These are phyloP conservation scores for Ficedula albicollis DNA, from an alignment of 2,797 vertebrate species.

Conservation along the genomic window DNA sequence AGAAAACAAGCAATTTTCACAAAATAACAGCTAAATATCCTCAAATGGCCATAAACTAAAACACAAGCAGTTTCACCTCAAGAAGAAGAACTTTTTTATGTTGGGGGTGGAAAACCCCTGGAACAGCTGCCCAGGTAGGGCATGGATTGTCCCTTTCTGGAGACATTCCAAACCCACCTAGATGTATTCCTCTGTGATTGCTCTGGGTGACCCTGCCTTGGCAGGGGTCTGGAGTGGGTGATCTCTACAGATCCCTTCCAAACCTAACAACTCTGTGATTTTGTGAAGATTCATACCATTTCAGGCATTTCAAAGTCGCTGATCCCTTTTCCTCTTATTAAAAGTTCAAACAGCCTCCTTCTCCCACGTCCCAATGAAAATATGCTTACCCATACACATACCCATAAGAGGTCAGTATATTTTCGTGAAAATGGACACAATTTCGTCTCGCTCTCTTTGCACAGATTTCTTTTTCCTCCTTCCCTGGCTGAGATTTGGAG, in stretches of 20 bases:
- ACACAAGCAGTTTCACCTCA: background rate
- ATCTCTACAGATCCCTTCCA: background rate
- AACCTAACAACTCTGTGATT: background rate
- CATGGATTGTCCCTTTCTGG: background rate
- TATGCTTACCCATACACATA: fast-evolving
- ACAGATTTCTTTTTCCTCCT: background rate
- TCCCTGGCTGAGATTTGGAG: background rate
- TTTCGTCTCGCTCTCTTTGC: fast-evolving
- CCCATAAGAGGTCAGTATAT: background rate
- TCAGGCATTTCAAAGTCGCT: background rate
- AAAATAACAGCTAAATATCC: background rate
- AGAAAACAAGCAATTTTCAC: background rate
- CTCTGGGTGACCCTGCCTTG: background rate
- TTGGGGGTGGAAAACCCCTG: background rate
- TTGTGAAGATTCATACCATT: background rate
- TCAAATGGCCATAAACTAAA: background rate
- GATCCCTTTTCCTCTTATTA: background rate
- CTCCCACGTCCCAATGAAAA: background rate
- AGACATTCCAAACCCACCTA: background rate
- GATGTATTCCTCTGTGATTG: background rate
- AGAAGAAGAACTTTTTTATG: background rate
- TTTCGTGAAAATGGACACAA: background rate
- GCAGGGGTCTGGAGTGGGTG: background rate
- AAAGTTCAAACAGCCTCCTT: background rate
- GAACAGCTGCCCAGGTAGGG: too few species aligned